A percentile compares a stretch with the other conserved stretches of the same genome.
Conservation (phyloP, 2,888 invertebrate species). For the Drosophila stalkeri region DNA sequence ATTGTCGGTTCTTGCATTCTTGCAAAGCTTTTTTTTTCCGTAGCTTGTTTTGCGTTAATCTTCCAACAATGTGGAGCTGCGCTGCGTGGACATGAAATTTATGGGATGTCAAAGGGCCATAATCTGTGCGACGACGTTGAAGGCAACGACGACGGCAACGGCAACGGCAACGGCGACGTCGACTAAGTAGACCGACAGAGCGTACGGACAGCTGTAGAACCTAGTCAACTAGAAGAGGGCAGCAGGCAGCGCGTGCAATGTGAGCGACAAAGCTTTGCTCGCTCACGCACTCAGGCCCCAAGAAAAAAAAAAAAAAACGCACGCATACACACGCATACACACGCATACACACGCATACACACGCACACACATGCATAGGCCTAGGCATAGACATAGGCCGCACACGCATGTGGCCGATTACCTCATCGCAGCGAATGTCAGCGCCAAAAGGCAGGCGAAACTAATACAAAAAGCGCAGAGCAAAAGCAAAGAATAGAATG, state of each 20-base stretch:
- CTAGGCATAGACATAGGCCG: conserved; percentile 15
- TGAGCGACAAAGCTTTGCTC: conserved; percentile 64
- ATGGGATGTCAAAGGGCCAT: conserved; percentile 81
- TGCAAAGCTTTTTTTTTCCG: conserved; percentile 3
- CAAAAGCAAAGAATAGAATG: conserved; percentile 69
- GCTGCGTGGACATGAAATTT: conserved; percentile 70
- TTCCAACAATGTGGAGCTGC: conserved; percentile 58
- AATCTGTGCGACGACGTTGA: conserved; percentile 62
- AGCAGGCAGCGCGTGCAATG: conserved; percentile 64
- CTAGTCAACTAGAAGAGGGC: conserved; percentile 34
- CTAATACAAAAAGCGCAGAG: conserved; percentile 48
- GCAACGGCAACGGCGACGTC: conserved; percentile 13
- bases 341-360: conserved; percentile 20
- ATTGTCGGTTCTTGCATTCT: conserved; percentile 19
- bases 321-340: conserved; percentile 22
- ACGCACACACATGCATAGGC: conserved; percentile 22
- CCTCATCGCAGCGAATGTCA: conserved; percentile 76
- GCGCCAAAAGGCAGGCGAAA: conserved; percentile 42
- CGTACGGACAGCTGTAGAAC: conserved; percentile 35
- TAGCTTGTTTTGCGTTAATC: conserved; percentile 48
- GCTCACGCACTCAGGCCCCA: conserved; percentile 55
- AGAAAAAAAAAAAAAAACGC: conserved; percentile 12
- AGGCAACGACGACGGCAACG: conserved; percentile 11
- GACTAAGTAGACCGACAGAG: conserved; percentile 1
- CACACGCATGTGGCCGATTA: conserved; percentile 69